Percentiles rank a stretch among this genome's conserved stretches.
Conservation (phyloP, 2,888 invertebrate species). For the Hedychridium roseum region DNA sequence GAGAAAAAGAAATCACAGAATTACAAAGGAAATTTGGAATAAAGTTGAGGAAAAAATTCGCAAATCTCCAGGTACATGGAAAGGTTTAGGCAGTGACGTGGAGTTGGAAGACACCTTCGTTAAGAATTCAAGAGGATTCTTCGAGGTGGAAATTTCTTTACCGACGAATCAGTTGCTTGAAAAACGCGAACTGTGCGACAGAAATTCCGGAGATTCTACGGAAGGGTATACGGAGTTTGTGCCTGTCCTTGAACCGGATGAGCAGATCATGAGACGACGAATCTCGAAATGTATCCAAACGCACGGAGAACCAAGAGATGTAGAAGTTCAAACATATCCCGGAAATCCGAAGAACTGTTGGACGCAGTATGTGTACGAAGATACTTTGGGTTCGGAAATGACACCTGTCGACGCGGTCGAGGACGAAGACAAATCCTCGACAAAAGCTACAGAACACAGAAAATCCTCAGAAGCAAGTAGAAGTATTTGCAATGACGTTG, state of each 20-base stretch:
- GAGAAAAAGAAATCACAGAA: conserved; percentile 35
- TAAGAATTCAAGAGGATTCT: conserved; percentile 66
- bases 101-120: conserved; percentile 69
- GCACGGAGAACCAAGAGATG: conserved; percentile 62
- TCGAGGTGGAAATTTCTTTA: conserved; percentile 69
- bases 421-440: conserved; percentile 4
- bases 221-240: conserved; percentile 75
- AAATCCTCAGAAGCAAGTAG: conserved; percentile 10
- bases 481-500: background rate
- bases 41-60: conserved; percentile 63
- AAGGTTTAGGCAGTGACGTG: conserved; percentile 70
- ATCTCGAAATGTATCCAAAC: conserved; percentile 69
- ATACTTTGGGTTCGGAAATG: conserved; percentile 4
- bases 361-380: conserved; percentile 53
- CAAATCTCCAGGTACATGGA: conserved; percentile 69
- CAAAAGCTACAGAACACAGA: conserved; percentile 13
- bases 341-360: conserved; percentile 55
- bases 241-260: conserved; percentile 66
- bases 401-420: conserved; percentile 3
- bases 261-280: conserved; percentile 68
- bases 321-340: conserved; percentile 53
- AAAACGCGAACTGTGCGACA: conserved; percentile 63
- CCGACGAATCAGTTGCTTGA: conserved; percentile 20
- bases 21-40: conserved; percentile 32
- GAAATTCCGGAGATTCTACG: conserved; percentile 67